Conservation (phyloP, 2,888 invertebrate genomes). For the Labia minor region DNA sequence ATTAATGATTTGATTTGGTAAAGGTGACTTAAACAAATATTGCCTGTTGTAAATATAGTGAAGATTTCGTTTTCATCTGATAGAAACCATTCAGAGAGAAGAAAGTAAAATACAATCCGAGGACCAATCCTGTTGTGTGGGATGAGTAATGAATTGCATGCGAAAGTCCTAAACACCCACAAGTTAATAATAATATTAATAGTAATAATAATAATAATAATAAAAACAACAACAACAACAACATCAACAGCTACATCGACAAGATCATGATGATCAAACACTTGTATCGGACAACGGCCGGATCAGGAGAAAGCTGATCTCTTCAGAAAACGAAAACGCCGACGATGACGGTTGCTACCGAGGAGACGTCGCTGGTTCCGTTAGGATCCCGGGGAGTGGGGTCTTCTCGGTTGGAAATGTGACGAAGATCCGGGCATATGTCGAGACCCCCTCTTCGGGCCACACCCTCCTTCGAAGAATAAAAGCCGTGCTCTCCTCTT, state of each 20-base stretch:
- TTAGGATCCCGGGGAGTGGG: background rate
- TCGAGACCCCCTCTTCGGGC: background rate
- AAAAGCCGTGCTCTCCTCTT: slow-evolving; percentile 13
- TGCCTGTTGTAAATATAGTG: too few relatives aligned
- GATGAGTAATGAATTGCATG: too few relatives aligned
- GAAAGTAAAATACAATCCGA: too few relatives aligned
- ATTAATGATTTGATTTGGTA: too few relatives aligned
- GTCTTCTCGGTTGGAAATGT: background rate
- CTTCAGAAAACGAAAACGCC: slow-evolving; percentile 2
- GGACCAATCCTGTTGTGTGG: too few relatives aligned
- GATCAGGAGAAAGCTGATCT: background rate
- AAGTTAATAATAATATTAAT: too few relatives aligned
- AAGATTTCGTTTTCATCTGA: too few relatives aligned
- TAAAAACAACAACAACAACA: background rate
- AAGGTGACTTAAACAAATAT: too few relatives aligned
- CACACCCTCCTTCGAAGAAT: background rate
- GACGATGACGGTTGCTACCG: background rate
- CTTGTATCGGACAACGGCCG: background rate
- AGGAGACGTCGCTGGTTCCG: background rate
- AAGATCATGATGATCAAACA: background rate
- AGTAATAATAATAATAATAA: too few relatives aligned
- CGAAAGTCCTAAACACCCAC: too few relatives aligned
- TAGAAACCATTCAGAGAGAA: too few relatives aligned
- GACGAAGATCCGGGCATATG: slow-evolving; percentile 8
- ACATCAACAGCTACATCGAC: background rate